Evolutionary conservation across 2,113 vertebrate species (phyloP).

Genomic region (Antidorcas marsupialis): DNA sequence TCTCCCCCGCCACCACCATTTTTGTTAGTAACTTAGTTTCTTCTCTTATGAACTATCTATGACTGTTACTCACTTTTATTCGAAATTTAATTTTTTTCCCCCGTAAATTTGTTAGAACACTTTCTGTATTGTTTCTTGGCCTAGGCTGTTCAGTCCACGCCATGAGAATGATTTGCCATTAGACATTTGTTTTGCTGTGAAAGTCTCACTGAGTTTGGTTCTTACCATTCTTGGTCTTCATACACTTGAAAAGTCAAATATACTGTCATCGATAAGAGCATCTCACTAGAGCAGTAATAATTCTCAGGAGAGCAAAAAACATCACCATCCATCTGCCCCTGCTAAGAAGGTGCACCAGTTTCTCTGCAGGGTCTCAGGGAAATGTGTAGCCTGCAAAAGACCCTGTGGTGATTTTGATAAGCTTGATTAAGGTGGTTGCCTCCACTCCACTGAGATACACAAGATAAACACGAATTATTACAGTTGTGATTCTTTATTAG

Average conservation of each 20-base stretch:
- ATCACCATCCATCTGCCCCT: background rate
- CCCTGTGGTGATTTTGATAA: background rate
- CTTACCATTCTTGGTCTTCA: background rate
- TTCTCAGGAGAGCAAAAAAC: background rate
- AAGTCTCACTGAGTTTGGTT: background rate
- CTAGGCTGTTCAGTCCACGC: background rate
- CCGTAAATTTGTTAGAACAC: background rate
- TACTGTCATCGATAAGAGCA: background rate
- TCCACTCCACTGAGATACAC: background rate
- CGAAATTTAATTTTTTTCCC: background rate
- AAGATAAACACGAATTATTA: background rate
- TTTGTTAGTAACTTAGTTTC: background rate
- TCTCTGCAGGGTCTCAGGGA: background rate
- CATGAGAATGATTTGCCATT: background rate
- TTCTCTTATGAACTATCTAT: background rate
- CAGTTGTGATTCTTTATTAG: background rate
- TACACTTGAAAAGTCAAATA: background rate
- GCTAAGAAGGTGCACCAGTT: background rate
- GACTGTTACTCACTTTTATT: background rate
- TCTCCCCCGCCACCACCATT: rapidly evolving
- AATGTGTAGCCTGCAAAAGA: background rate
- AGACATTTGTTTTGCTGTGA: background rate
- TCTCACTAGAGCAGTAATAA: background rate
- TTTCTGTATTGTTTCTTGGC: background rate
- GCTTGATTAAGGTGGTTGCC: background rate